Evolutionary conservation across 2,888 invertebrate genomes (phyloP).

Genomic region (Papilio gigon): DNA sequence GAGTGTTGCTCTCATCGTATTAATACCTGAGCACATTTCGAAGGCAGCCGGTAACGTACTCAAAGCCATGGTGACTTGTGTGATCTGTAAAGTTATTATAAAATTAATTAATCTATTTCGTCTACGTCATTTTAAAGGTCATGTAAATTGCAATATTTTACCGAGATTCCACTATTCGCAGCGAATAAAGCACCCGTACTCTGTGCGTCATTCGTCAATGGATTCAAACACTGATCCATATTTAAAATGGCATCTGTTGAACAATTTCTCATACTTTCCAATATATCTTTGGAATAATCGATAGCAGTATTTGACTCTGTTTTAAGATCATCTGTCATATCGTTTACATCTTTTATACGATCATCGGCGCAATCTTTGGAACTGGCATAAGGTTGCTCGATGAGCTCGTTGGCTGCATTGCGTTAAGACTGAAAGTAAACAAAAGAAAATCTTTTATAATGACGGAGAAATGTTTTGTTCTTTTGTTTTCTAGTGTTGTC

Average conservation of each 20-base stretch:
- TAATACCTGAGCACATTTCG: constrained; percentile 67
- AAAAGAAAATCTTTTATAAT: neutral
- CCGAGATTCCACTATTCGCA: constrained; percentile 61
- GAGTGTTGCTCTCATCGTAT: constrained; percentile 63
- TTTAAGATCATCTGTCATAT: constrained; percentile 54
- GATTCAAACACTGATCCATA: constrained; percentile 63
- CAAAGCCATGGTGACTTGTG: constrained; percentile 64
- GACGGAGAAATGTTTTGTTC: neutral
- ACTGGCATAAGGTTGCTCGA: constrained; percentile 55
- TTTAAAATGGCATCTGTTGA: constrained; percentile 55
- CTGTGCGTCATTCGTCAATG: constrained; percentile 62
- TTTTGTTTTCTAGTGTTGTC: neutral
- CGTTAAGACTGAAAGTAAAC: constrained; percentile 53
- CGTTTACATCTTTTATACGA: constrained; percentile 56
- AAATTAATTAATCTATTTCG: constrained; percentile 14
- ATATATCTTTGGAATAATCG: constrained; percentile 52
- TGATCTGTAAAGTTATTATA: constrained; percentile 56
- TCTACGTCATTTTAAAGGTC: neutral
- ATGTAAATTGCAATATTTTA: constrained; percentile 49
- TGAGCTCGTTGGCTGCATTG: constrained; percentile 56
- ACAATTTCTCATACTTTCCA: constrained; percentile 65
- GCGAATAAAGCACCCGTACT: constrained; percentile 57
- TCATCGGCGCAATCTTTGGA: constrained; percentile 62
- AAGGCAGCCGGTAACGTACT: constrained; percentile 64
- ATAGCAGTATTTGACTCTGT: constrained; percentile 54